A percentile compares a stretch with the other conserved stretches of the same genome.
These are phyloP conservation scores for Haliclystus octoradiatus DNA, from an alignment of 30 jellyfish, hydroid and myxozoan species.

Conservation along the genomic window DNA sequence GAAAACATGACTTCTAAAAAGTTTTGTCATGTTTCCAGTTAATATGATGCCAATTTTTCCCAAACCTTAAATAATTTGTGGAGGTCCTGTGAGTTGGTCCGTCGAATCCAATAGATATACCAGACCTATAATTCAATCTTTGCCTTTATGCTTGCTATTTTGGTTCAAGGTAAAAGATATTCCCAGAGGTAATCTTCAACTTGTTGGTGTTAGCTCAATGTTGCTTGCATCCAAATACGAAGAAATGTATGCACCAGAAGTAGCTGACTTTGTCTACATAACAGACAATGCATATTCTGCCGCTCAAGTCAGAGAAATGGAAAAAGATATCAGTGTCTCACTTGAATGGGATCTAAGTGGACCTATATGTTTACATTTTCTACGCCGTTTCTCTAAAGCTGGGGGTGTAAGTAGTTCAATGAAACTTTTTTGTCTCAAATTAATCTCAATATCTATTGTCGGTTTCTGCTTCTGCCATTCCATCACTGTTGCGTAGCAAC, in stretches of 20 bases:
- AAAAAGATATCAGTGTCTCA: slow-evolving; percentile 47
- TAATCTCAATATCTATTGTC: too few species aligned
- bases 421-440: neutral
- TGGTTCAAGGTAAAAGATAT: slow-evolving; percentile 37
- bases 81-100: too few species aligned
- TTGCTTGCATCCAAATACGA: slow-evolving; percentile 91
- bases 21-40: too few species aligned
- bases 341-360: slow-evolving; percentile 61
- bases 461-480: too few species aligned
- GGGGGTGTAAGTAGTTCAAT: slow-evolving; percentile 44
- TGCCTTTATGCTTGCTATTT: slow-evolving; percentile 1
- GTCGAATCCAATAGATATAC: too few species aligned
- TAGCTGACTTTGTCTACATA: slow-evolving; percentile 92
- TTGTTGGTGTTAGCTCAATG: slow-evolving; percentile 98
- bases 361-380: slow-evolving; percentile 75
- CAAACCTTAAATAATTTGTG: too few species aligned
- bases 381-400: slow-evolving; percentile 76
- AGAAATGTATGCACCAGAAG: slow-evolving; percentile 97
- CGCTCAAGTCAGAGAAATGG: slow-evolving; percentile 71
- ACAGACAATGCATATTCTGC: slow-evolving; percentile 88
- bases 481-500: too few species aligned
- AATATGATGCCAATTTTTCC: too few species aligned
- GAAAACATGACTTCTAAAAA: too few species aligned
- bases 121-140: too few species aligned
- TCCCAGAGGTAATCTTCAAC: slow-evolving; percentile 70